phyloP scores from a whole-genome alignment of 2,888 invertebrate species.

The Celastrina argiolus region DNA sequence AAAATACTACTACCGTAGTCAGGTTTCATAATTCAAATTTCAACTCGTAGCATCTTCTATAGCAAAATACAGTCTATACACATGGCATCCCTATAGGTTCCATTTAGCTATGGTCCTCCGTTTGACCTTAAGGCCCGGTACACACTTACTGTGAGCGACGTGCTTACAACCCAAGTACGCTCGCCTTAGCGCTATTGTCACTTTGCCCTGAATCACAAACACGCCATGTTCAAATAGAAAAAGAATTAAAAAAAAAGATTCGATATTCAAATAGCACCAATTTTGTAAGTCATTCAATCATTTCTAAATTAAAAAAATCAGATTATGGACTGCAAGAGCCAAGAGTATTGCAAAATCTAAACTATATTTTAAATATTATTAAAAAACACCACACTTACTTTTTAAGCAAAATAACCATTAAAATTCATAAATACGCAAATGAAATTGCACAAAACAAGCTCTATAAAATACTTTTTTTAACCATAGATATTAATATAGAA shows the following conservation, averaged over 20 bases:
- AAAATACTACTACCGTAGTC: slow-evolving; percentile 10
- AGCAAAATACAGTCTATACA: slow-evolving; percentile 26
- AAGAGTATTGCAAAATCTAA: background rate
- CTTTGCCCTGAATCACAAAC: slow-evolving; percentile 66
- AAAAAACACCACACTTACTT: background rate
- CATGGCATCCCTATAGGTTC: slow-evolving; percentile 43
- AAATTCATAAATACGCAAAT: slow-evolving; percentile 20
- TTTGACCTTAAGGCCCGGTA: slow-evolving; percentile 40
- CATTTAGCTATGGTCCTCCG: slow-evolving; percentile 28
- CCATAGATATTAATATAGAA: too few species aligned
- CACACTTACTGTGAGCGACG: slow-evolving; percentile 77
- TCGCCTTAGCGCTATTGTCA: slow-evolving; percentile 73
- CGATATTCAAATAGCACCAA: slow-evolving; percentile 5
- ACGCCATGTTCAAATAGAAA: slow-evolving; percentile 30
- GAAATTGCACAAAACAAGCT: slow-evolving; percentile 6
- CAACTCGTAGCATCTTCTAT: slow-evolving; percentile 2
- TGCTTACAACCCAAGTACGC: slow-evolving; percentile 78
- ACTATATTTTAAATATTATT: background rate
- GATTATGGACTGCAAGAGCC: background rate
- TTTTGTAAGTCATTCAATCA: background rate
- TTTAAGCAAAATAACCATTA: background rate
- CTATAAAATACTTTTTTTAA: background rate
- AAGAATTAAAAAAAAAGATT: background rate
- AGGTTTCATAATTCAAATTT: slow-evolving; percentile 2
- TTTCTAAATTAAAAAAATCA: background rate